Percentiles rank a stretch among this genome's conserved stretches.
phyloP scores from a whole-genome alignment of 2,888 invertebrate genomes.

The Tupiocoris notatus region DNA sequence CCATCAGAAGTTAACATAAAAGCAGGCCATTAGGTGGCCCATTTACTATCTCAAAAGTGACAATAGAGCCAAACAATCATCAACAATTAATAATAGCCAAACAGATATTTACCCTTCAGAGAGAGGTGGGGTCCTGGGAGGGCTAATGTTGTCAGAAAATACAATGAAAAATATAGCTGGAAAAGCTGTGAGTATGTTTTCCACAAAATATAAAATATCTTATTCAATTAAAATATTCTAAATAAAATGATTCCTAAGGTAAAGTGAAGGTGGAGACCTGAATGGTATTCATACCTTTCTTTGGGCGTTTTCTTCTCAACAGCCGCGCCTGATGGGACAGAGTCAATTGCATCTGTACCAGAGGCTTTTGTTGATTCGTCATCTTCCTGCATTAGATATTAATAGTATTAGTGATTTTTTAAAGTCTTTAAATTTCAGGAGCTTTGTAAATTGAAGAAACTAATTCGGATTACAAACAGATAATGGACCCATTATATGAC shows the following conservation, averaged over 20 bases:
- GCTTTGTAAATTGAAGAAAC: no score
- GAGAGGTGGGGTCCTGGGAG: slow-evolving; percentile 17
- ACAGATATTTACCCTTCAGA: slow-evolving; percentile 16
- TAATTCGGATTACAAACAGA: no score
- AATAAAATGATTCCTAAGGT: no score
- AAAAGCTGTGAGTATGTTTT: background rate
- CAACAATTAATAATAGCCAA: no score
- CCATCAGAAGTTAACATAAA: no score
- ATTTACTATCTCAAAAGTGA: no score
- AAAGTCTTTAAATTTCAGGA: no score
- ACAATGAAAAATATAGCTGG: background rate
- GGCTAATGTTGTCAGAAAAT: slow-evolving; percentile 12
- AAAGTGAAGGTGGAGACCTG: background rate
- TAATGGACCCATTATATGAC: no score
- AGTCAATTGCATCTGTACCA: background rate
- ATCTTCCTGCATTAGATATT: background rate
- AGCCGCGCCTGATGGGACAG: background rate
- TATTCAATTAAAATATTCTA: background rate
- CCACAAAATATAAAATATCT: background rate
- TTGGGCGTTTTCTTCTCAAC: background rate
- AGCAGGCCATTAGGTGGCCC: no score
- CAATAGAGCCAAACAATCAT: no score
- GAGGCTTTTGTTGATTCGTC: background rate
- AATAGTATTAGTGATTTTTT: no score
- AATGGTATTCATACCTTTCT: background rate